Base-by-base conservation (phyloP, 35 echinoderm and acorn worm genomes). In the Ophiothrix spiculata region DNA sequence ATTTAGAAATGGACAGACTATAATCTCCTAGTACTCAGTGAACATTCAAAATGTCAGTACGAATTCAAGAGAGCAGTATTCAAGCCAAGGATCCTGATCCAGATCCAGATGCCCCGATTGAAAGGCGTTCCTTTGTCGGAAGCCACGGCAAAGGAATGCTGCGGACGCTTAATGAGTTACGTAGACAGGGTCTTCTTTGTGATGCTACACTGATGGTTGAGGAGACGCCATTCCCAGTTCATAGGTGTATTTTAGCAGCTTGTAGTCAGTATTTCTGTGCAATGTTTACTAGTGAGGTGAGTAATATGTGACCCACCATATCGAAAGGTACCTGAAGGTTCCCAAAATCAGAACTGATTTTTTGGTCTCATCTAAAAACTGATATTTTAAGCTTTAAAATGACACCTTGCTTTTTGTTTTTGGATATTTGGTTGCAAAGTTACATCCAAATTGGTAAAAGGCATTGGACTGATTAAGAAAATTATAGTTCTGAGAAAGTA, bases 181-280 rank as follows among this genome's bases (percentile, higher is more conserved):
- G 91, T 0, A 84, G 76, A 76, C 56, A 83, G 40, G 80, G 75
- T n/a, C 73, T 82, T 38, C 39, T 93, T 25, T 93, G 91, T 84
- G 91, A 93, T 56, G 91, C 87, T 75, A 83, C 86, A 31, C n/a
- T 93, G 78, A 83, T 76, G 23, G 91, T 93, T 11, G 91, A 93
- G 15, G 80, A 77, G 14, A 56, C 32, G 39, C 35, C 36, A 23
- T 93, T 93, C 54, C 85, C 86, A 17, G 91, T 73, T 23, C 91
- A 93, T 83, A 78, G 91, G 21, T 40, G 80, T 31, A 82, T 93
- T 32, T 77, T 93, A 79, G 91, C 91, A 40, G 91, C 91, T 21
- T 88, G 91, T 41, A 93, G 91, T 84, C 75, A 87, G 25, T 93
- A 93, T 75, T 93, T 93, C 80, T 93, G 91, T 88, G 91, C 91